Evolutionary conservation across 2,113 vertebrate genomes (phyloP), one percentile per base, ranked within the genome.

Genomic region (Platanista minor): DNA sequence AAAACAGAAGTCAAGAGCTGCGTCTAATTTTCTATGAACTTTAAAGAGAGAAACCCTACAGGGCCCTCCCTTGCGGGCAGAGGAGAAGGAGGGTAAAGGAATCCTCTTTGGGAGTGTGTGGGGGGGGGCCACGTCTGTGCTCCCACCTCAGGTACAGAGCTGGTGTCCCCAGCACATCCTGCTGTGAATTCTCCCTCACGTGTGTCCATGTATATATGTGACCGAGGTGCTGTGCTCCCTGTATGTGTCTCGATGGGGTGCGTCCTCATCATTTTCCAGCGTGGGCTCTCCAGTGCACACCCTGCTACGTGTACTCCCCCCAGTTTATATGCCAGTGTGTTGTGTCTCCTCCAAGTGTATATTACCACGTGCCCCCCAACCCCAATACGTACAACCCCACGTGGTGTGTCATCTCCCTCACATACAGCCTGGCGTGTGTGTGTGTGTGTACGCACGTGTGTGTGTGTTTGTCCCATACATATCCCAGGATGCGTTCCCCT

Each of bases 1-100:
- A 67, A 64, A 59, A 39, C 87, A 43, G 36, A 87, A 87, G 78
- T 72, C 71, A 78, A 46, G 39, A 23, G 41, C 72, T 33, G 8
- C 46, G 8, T 91, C 86, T 95, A 71, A 95, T 66, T 89, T 78
- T n/a, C 77, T 85, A 5, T 5, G 18, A 66, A 74, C 96, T 94
- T 57, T 62, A 62, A 41, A 86, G 78, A 71, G 49, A 91, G 61
- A 83, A 61, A 39, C 18, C 59, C 39, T 59, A 6, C n/a, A 36
- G 8, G 23, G 57, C 23, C 57, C 52, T 77, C 54, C 86, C 9
- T 33, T 80, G 66, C 39, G 31, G 36, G 29, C 36, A 83, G 39
- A 78, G 15, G 14, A 27, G 36, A 86, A 61, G 49, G 86, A 92
- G 10, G 27, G 71, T 43, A n/a, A 66, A 54, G 59, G 20, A 25